Percentiles rank a stretch among this genome's conserved stretches.
phyloP scores from a whole-genome alignment of 2,113 vertebrate species.

The Leucopsar rothschildi region DNA sequence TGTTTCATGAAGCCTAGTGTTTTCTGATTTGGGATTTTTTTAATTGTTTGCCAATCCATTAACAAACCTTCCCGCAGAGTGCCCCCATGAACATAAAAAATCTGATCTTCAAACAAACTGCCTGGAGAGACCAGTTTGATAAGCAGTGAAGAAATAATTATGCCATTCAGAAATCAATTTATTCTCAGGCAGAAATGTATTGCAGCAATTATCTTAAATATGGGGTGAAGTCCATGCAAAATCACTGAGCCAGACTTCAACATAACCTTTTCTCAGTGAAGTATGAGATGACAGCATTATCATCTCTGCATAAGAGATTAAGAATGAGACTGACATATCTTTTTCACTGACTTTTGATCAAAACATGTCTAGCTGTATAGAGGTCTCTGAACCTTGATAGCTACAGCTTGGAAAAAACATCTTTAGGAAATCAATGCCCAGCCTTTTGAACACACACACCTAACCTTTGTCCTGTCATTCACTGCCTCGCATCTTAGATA shows the following conservation, averaged over 20 bases:
- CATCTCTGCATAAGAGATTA: neutral
- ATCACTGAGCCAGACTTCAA: slow-evolving; percentile 17
- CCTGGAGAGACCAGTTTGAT: slow-evolving; percentile 40
- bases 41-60: slow-evolving; percentile 5
- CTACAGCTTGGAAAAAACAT: neutral
- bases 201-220: slow-evolving; percentile 56
- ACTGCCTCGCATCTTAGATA: neutral
- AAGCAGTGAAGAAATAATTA: slow-evolving; percentile 52
- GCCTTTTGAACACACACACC: neutral
- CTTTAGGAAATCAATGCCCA: slow-evolving; percentile 36
- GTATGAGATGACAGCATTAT: neutral
- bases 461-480: slow-evolving; percentile 56
- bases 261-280: neutral
- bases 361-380: neutral
- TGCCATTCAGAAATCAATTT: slow-evolving; percentile 59
- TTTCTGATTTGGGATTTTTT: neutral
- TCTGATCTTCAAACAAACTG: slow-evolving; percentile 34
- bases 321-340: neutral
- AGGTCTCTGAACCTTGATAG: neutral
- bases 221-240: slow-evolving; percentile 50
- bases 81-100: neutral
- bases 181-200: slow-evolving; percentile 40
- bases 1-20: neutral
- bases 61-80: neutral
- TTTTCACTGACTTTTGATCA: slow-evolving; percentile 26